phyloP scores from a whole-genome alignment of 2,888 invertebrate genomes.

The Cheiracanthium punctorium region DNA sequence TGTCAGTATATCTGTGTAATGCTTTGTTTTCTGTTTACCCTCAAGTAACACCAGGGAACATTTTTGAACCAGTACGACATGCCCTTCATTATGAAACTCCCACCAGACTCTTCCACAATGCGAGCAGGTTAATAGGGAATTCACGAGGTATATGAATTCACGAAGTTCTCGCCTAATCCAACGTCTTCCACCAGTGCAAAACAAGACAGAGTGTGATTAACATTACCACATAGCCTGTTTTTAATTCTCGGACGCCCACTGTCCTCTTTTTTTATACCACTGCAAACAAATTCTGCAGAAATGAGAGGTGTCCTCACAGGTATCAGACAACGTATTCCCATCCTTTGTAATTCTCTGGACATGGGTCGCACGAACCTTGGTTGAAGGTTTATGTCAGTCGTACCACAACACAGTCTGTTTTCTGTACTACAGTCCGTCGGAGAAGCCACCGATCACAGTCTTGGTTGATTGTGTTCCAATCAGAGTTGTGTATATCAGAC shows the following conservation, averaged over 20 bases:
- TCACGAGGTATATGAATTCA: background rate
- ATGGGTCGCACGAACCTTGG: too few relatives aligned
- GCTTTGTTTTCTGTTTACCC: conserved; percentile 10
- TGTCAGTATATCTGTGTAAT: background rate
- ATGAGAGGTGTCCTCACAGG: too few relatives aligned
- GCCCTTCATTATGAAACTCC: background rate
- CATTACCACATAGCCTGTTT: background rate
- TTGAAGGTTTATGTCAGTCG: background rate
- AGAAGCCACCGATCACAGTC: background rate
- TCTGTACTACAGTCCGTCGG: background rate
- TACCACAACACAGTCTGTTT: background rate
- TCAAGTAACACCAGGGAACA: background rate
- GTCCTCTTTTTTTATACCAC: background rate
- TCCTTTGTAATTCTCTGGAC: too few relatives aligned
- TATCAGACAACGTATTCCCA: too few relatives aligned
- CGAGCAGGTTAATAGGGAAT: background rate
- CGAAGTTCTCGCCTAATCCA: background rate
- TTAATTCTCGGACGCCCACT: background rate
- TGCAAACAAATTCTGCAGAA: background rate
- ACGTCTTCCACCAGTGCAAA: background rate
- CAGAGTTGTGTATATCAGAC: background rate
- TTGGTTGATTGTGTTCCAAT: background rate
- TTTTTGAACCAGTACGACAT: background rate
- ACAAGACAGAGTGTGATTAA: background rate
- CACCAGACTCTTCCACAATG: background rate